These are phyloP conservation scores for Cyclophora albipunctata DNA, from an alignment of 2,888 invertebrate genomes.

Conservation along the genomic window DNA sequence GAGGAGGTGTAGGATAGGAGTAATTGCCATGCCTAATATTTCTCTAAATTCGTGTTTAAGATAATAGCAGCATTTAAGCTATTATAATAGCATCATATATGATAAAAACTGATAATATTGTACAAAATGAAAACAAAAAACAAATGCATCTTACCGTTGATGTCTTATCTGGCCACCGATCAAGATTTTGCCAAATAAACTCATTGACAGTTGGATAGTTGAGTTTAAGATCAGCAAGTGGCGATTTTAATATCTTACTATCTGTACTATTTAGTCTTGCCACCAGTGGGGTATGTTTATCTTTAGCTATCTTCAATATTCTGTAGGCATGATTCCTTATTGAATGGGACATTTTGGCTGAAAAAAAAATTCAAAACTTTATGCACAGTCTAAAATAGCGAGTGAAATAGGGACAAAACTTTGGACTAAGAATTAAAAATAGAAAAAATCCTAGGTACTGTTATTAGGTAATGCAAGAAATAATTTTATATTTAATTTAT, in stretches of 20 bases:
- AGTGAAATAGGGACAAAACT: not conserved
- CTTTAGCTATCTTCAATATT: slow-evolving; percentile 7
- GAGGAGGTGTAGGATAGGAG: too few relatives aligned
- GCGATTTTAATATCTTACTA: slow-evolving; percentile 59
- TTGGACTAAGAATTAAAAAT: not conserved
- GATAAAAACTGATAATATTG: too few relatives aligned
- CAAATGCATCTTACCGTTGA: slow-evolving; percentile 72
- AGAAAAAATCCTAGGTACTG: not conserved
- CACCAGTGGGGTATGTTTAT: slow-evolving; percentile 15
- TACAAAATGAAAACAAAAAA: too few relatives aligned
- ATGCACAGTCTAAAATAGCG: not conserved
- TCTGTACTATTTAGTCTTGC: slow-evolving; percentile 30
- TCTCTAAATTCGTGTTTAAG: too few relatives aligned
- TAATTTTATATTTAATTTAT: too few relatives aligned
- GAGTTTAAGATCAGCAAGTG: slow-evolving; percentile 60
- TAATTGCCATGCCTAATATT: too few relatives aligned
- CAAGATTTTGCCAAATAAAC: slow-evolving; percentile 78
- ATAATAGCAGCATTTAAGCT: too few relatives aligned
- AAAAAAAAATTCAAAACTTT: not conserved
- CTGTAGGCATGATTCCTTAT: too few relatives aligned
- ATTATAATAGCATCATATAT: too few relatives aligned
- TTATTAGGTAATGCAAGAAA: not conserved
- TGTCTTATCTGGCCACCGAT: slow-evolving; percentile 80
- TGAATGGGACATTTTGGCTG: not conserved
- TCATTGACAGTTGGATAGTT: slow-evolving; percentile 75